A percentile compares a stretch with the other conserved stretches of the same genome.
Conservation (phyloP, 92 coral and sea anemone genomes). For the Blastomussa wellsi region DNA sequence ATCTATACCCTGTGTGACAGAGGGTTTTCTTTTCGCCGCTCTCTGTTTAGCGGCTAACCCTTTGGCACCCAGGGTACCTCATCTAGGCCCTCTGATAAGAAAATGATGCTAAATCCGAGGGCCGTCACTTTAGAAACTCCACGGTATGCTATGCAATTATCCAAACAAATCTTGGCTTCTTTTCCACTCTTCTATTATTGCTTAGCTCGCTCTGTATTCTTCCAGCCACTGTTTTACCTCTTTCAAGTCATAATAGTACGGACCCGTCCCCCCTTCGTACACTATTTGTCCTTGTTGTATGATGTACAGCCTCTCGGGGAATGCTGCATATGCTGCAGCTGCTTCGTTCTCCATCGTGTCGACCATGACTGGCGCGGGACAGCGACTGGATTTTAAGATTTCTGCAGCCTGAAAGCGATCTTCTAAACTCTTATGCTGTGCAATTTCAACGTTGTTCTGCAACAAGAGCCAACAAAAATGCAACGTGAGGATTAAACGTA, state of each 20-base stretch:
- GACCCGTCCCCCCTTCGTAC: conserved; percentile 79
- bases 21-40: no score
- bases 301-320: conserved; percentile 74
- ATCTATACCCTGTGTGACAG: no score
- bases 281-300: conserved; percentile 61
- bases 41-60: no score
- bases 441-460: conserved; percentile 63
- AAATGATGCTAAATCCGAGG: no score
- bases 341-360: conserved; percentile 73
- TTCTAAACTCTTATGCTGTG: conserved; percentile 76
- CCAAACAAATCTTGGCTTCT: neutral
- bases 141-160: neutral
- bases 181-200: no score
- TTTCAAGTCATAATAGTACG: conserved; percentile 58
- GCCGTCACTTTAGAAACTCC: no score
- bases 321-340: conserved; percentile 62
- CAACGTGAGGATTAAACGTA: neutral
- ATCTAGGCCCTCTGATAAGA: no score
- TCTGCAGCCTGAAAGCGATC: conserved; percentile 86
- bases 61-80: no score
- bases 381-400: conserved; percentile 42
- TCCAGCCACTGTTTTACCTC: conserved; percentile 73
- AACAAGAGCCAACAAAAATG: neutral
- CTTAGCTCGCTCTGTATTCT: conserved; percentile 24
- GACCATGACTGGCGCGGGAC: conserved; percentile 58